Conservation (phyloP, 2,797 vertebrate genomes). For the Hapalemur alaotrensis region DNA sequence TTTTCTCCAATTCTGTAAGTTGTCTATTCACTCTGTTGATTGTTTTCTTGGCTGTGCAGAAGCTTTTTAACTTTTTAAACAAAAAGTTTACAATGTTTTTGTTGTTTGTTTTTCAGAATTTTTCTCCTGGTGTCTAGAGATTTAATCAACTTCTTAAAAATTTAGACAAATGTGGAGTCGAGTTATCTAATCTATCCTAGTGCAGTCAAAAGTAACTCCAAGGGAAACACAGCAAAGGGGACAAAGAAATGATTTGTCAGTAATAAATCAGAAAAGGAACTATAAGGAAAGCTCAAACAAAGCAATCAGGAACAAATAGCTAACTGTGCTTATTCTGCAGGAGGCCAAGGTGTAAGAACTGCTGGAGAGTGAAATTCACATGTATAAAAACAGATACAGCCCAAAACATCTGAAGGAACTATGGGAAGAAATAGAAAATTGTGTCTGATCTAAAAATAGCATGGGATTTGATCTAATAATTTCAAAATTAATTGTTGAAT, state of each 20-base stretch:
- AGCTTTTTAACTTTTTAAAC: not conserved
- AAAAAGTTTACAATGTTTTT: not conserved
- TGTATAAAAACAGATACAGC: not conserved
- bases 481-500: conserved; percentile 10
- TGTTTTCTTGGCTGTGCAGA: no score
- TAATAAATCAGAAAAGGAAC: conserved; percentile 31
- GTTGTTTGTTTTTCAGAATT: not conserved
- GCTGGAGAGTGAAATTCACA: conserved; percentile 11
- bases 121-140: not conserved
- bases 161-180: not conserved
- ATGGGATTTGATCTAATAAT: not conserved
- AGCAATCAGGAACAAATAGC: conserved; percentile 8
- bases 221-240: not conserved
- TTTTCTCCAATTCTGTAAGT: no score
- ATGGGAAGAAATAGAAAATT: not conserved
- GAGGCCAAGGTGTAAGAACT: conserved; percentile 5
- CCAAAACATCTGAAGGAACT: not conserved
- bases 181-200: not conserved
- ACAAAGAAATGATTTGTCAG: conserved; percentile 10
- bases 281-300: conserved; percentile 20
- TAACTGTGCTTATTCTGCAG: not conserved
- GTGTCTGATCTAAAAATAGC: not conserved
- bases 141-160: not conserved
- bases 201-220: not conserved
- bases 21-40: no score